Evolutionary conservation across 2,888 invertebrate species (phyloP), one percentile per base, ranked within the genome.

Genomic region (Rhogogaster chlorosoma): DNA sequence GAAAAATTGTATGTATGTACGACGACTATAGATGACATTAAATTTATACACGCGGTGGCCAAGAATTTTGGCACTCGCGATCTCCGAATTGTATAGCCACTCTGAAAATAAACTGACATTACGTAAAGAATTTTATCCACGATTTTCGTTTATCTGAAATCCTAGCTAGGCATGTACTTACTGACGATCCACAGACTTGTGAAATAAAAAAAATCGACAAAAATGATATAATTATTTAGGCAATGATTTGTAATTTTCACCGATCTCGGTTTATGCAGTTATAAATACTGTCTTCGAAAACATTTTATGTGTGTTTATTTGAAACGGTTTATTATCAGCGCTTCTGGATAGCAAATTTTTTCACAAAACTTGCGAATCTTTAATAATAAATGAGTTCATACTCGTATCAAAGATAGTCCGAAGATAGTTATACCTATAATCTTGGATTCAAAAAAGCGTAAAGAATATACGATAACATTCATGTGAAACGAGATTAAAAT

Each of bases 51-150:
- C 10, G 42, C n/a, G 38, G 32, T n/a, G 10, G 32, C n/a, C 45
- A 49, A 49, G 77, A 77, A 77, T 77, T 49, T 77, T 77, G 77
- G 49, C 77, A 53, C 77, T 29, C n/a, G 53, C 53, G 67, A 77
- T 32, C 53, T 49, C n/a, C 26, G 29, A 53, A 77, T n/a, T 32
- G 26, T 32, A 73, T 18, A 67, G 67, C 22, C 53, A 32, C 10
- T 53, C 77, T 32, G 77, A 77, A 77, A 77, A 77, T 77, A 77
- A 77, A 77, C 77, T 29, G 15, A 53, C 18, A 53, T 53, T 49
- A 77, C 53, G 77, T 77, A 32, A 77, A 77, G 42, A 42, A 73
- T 73, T 38, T 73, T 42, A 42, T 67, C 67, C 38, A 38, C 38
- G 42, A n/a, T 42, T 22, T 75, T 75, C 36, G 26, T 75, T 75